Conservation (phyloP, 2,797 vertebrate genomes). For the Sebastes goodei region DNA sequence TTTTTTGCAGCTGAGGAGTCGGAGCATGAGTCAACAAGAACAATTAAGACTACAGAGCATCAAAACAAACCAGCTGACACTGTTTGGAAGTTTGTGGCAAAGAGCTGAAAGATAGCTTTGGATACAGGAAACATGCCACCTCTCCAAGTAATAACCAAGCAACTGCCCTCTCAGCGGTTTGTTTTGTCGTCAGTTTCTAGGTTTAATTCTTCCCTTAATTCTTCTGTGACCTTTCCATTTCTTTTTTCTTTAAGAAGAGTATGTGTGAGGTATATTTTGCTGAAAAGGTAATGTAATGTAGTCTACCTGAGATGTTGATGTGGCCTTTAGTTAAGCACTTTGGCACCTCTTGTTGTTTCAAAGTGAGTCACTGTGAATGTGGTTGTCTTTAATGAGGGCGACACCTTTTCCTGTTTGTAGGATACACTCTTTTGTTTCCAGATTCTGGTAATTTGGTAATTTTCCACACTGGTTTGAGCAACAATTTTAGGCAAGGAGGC, state of each 20-base stretch:
- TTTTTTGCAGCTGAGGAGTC: slow-evolving; percentile 45
- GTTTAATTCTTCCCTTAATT: slow-evolving; percentile 55
- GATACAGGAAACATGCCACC: slow-evolving; percentile 37
- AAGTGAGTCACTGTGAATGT: slow-evolving; percentile 31
- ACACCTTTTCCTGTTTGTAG: slow-evolving; percentile 34
- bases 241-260: slow-evolving; percentile 10
- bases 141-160: slow-evolving; percentile 44
- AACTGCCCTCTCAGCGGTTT: slow-evolving; percentile 55
- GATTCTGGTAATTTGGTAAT: slow-evolving; percentile 29
- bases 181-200: slow-evolving; percentile 50
- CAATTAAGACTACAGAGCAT: slow-evolving; percentile 56
- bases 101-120: slow-evolving; percentile 42
- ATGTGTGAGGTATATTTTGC: slow-evolving; percentile 17
- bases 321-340: slow-evolving; percentile 20
- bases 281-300: slow-evolving; percentile 11
- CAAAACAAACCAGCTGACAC: slow-evolving; percentile 62
- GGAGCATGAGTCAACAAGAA: slow-evolving; percentile 60
- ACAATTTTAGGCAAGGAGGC: background rate
- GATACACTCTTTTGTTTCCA: slow-evolving; percentile 12
- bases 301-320: slow-evolving; percentile 25
- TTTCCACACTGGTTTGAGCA: slow-evolving; percentile 1
- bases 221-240: slow-evolving; percentile 41
- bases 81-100: slow-evolving; percentile 60
- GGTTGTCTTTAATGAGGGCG: slow-evolving; percentile 42
- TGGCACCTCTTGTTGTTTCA: slow-evolving; percentile 31